Percentiles rank a stretch among this genome's conserved stretches.
Evolutionary conservation across 2,888 invertebrate genomes (phyloP).

Genomic region (Elgonia sp.): DNA sequence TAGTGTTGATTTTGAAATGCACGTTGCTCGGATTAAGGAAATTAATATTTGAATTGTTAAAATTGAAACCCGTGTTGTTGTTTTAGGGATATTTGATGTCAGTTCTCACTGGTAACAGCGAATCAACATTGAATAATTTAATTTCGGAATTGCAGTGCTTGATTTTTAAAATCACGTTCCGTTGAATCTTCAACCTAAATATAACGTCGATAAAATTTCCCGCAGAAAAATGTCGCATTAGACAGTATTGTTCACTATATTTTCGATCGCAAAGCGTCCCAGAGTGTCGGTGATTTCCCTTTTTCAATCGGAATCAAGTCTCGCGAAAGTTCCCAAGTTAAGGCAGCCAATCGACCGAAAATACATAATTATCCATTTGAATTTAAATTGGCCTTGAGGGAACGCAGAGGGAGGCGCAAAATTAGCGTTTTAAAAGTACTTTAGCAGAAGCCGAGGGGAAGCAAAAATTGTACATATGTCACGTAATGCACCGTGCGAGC

Average conservation of each 20-base stretch:
- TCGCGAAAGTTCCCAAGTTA: slow-evolving; percentile 70
- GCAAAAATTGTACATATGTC: slow-evolving; percentile 61
- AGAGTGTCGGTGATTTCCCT: slow-evolving; percentile 57
- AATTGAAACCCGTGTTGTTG: slow-evolving; percentile 9
- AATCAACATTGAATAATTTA: slow-evolving; percentile 36
- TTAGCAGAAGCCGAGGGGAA: slow-evolving; percentile 34
- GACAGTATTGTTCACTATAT: slow-evolving; percentile 25
- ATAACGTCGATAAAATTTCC: slow-evolving; percentile 26
- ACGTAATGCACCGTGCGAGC: slow-evolving; percentile 40
- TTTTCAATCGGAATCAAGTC: slow-evolving; percentile 67
- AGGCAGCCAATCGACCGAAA: slow-evolving; percentile 66
- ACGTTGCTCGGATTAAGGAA: slow-evolving; percentile 33
- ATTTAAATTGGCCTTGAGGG: slow-evolving; percentile 79
- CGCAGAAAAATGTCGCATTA: slow-evolving; percentile 30
- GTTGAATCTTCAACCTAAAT: background rate
- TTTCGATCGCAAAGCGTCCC: slow-evolving; percentile 29
- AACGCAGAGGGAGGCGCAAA: slow-evolving; percentile 67
- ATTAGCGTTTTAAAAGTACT: slow-evolving; percentile 76
- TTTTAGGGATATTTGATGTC: too few species aligned
- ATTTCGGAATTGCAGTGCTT: slow-evolving; percentile 5
- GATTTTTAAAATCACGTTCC: background rate
- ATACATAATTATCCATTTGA: slow-evolving; percentile 79
- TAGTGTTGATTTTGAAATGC: slow-evolving; percentile 42
- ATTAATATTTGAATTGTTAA: slow-evolving; percentile 55
- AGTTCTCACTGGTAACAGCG: background rate